A percentile compares a stretch with the other conserved stretches of the same genome.
Conservation (phyloP, 1,140 invertebrate genomes). For the Chelonus insularis region DNA sequence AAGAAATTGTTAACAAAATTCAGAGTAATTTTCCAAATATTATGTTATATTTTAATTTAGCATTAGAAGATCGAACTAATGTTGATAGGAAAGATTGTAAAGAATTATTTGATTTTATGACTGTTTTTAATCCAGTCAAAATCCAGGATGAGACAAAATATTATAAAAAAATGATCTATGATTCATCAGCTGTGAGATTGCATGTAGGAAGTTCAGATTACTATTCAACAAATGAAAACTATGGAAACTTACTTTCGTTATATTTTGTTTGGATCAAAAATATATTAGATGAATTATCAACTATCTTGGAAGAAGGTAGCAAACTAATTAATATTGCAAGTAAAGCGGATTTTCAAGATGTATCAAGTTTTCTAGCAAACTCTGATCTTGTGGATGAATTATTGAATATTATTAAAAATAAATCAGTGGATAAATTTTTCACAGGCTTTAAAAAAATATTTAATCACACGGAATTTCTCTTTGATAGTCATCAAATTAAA, state of each 20-base stretch:
- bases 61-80: constrained; percentile 35
- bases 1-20: constrained; percentile 30
- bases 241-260: too few relatives aligned
- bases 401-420: constrained; percentile 49
- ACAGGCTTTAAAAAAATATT: constrained; percentile 50
- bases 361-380: constrained; percentile 43
- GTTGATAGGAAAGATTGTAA: too few relatives aligned
- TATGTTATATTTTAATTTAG: constrained; percentile 47
- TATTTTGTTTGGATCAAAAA: constrained; percentile 48
- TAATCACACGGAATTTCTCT: constrained; percentile 45
- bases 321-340: constrained; percentile 50
- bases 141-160: too few relatives aligned
- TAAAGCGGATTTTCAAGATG: constrained; percentile 51
- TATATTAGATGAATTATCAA: constrained; percentile 42
- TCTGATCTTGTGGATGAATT: constrained; percentile 49
- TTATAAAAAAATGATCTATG: too few relatives aligned
- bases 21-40: constrained; percentile 42
- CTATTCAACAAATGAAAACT: too few relatives aligned
- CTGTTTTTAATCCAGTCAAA: too few relatives aligned
- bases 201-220: too few relatives aligned
- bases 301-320: constrained; percentile 44
- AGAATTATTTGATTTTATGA: too few relatives aligned
- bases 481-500: constrained; percentile 39
- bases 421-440: constrained; percentile 57
- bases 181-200: too few relatives aligned